Evolutionary conservation across 1,140 invertebrate genomes (phyloP), one percentile per base, ranked within the genome.

Genomic region (Caenorhabditis brenneri): DNA sequence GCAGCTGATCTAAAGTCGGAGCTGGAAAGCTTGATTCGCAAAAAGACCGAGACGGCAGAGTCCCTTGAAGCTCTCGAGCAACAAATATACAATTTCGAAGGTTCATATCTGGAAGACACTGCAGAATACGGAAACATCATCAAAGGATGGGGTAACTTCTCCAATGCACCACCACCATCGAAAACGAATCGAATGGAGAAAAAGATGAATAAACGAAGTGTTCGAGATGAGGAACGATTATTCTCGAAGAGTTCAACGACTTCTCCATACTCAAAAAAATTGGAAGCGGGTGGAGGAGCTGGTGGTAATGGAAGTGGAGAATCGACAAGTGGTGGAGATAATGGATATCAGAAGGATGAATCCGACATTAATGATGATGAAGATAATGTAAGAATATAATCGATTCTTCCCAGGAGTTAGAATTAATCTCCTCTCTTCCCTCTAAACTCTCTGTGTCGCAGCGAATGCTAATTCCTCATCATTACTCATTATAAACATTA

Each of bases 51-150:
- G 5, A 74, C 33, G 0, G 36, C 33, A 7, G 97, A 99, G 90
- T 97, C 96, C 24, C 92, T 99, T 80, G 95, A 96, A 0, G 97
- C 95, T 92, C 93, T 99, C 82, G 97, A 99, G 92, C 92, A 96
- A 84, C 97, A 99, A 93, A 99, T 99, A 83, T 99, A 99, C 93
- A 97, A 96, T 31, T 99, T 99, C 92, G 97, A 99, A 93, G 97
- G 97, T 33, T 97, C 96, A 88, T 99, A 99, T 91, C 92, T 99
- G 85, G 97, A 99, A 93, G 97, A 99, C 88, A 99, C 97, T 3
- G 96, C 98, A 89, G 92, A 98, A 6, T 98, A 99, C 93, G 97
- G 97, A 5, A 99, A 99, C 91, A 97, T 99, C 84, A 98, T 99
- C 81, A 92, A 96, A 92, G 97, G 85, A 48, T 87, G 87, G 87